Conservation (phyloP, 1,140 invertebrate genomes). For the Aphaenogaster rudis region DNA sequence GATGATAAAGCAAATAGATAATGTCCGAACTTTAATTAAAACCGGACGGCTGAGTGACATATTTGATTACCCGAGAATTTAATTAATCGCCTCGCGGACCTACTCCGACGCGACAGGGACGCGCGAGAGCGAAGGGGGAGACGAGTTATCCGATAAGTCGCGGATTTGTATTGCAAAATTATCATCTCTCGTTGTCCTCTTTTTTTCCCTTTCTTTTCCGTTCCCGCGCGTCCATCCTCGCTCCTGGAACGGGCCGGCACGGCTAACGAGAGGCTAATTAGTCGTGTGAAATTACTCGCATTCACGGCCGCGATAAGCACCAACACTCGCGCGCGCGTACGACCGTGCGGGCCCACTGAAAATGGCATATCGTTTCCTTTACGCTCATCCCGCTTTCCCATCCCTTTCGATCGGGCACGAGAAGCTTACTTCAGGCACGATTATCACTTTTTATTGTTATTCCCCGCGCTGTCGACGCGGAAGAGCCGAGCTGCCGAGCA, state of each 20-base stretch:
- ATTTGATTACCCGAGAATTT: conserved; percentile 88
- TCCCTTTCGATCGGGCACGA: conserved; percentile 34
- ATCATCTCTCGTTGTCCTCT: conserved; percentile 66
- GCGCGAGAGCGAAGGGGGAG: conserved; percentile 25
- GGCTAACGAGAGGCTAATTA: conserved; percentile 82
- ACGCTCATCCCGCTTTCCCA: conserved; percentile 1
- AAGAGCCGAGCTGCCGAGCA: conserved; percentile 36
- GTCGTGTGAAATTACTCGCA: conserved; percentile 76
- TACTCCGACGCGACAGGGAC: conserved; percentile 60
- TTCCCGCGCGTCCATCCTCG: conserved; percentile 44
- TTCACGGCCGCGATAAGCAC: conserved; percentile 71
- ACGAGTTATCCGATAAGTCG: conserved; percentile 80
- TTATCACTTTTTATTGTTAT: conserved; percentile 61
- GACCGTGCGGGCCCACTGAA: conserved; percentile 26
- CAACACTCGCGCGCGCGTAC: conserved; percentile 24
- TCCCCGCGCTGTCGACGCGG: conserved; percentile 39
- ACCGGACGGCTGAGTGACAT: conserved; percentile 87
- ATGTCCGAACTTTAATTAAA: conserved; percentile 87
- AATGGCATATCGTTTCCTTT: conserved; percentile 59
- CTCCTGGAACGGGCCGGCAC: conserved; percentile 67
- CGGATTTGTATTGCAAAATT: conserved; percentile 81
- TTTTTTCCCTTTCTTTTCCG: conserved; percentile 4
- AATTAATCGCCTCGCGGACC: conserved; percentile 86
- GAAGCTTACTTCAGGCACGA: conserved; percentile 43
- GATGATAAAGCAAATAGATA: conserved; percentile 88